phyloP scores from a whole-genome alignment of 2,113 vertebrate species.

The Fukomys damarensis region DNA sequence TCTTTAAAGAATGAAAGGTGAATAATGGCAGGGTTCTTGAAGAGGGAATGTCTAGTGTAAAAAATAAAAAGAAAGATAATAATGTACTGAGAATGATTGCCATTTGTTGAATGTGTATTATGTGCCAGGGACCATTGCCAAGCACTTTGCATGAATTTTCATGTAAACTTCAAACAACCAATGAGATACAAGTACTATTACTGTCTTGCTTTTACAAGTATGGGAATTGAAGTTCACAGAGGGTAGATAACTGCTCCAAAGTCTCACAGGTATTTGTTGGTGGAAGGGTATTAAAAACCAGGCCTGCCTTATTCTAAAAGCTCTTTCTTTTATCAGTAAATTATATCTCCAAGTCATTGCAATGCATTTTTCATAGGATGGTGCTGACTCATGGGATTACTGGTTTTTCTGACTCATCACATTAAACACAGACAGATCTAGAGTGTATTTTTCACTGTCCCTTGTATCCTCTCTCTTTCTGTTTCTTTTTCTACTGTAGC shows the following conservation, averaged over 20 bases:
- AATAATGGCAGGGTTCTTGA: neutral
- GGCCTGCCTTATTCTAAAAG: neutral
- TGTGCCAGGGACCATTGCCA: neutral
- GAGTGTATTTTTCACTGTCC: neutral
- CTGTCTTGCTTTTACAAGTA: neutral
- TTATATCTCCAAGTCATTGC: neutral
- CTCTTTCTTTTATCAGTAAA: slow-evolving; percentile 56
- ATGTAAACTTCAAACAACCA: neutral
- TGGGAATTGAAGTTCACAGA: neutral
- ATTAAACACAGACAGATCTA: neutral
- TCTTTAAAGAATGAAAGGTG: slow-evolving; percentile 24
- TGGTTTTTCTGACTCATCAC: slow-evolving; percentile 74
- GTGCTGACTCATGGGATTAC: slow-evolving; percentile 67
- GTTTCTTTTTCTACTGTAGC: neutral
- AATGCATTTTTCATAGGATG: slow-evolving; percentile 68
- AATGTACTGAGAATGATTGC: neutral
- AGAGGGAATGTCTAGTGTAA: neutral
- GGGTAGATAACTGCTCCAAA: neutral
- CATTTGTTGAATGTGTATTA: neutral
- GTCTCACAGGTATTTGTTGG: neutral
- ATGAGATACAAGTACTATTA: neutral
- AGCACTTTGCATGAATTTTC: slow-evolving; percentile 15
- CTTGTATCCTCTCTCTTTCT: neutral
- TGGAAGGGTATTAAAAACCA: slow-evolving; percentile 30
- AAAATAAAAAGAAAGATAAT: neutral